A percentile compares a stretch with the other conserved stretches of the same genome.
phyloP scores from a whole-genome alignment of 2,113 vertebrate species.

The Theristicus caerulescens region DNA sequence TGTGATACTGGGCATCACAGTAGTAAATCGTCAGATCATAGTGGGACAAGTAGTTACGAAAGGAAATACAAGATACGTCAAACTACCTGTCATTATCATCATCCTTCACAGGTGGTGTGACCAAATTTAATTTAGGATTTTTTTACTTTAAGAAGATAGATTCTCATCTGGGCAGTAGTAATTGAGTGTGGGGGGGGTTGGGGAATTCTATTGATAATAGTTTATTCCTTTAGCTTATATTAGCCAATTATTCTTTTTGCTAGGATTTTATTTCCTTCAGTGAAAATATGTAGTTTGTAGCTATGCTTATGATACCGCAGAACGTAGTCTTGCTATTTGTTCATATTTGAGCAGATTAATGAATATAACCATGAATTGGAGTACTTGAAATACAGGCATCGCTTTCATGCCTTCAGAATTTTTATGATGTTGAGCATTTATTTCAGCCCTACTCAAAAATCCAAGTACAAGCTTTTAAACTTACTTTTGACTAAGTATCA shows the following conservation, averaged over 20 bases:
- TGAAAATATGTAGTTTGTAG: neutral
- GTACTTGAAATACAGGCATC: neutral
- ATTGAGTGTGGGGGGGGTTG: neutral
- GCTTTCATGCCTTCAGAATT: neutral
- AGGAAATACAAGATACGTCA: constrained; percentile 64
- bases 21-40: constrained; percentile 84
- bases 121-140: constrained; percentile 11
- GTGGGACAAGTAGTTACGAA: constrained; percentile 77
- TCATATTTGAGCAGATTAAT: neutral
- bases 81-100: constrained; percentile 37
- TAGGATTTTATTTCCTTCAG: constrained; percentile 1
- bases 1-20: constrained; percentile 71
- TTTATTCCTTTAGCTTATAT: neutral
- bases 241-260: neutral
- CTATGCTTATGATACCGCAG: neutral
- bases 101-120: constrained; percentile 79
- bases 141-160: neutral
- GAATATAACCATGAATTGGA: neutral
- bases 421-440: neutral
- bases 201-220: neutral
- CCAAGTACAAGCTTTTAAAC: neutral
- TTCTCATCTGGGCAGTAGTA: constrained; percentile 21
- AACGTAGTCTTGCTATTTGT: neutral
- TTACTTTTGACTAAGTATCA: neutral
- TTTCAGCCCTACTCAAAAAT: neutral